Evolutionary conservation across 2,797 vertebrate genomes (phyloP), one percentile per base, ranked within the genome.

Genomic region (Margarornis squamiger): DNA sequence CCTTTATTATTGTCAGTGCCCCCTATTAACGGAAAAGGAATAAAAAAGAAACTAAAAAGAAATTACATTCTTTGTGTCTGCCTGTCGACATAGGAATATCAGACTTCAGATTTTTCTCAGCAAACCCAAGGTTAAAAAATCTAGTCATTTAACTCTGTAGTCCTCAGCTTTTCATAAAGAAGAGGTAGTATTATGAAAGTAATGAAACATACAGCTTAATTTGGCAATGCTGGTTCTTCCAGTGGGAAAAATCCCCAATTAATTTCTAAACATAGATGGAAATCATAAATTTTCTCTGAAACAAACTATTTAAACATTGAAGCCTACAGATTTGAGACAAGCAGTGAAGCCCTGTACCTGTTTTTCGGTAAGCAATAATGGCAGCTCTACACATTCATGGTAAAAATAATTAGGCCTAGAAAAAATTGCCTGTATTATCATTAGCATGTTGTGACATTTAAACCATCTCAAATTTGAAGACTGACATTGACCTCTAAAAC

Each of bases 11-110:
- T 71, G 8, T 10, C 6, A 26, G 14, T 17, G 7, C 2, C n/a
- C 16, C 38, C 3, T 55, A 22, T n/a, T 29, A 52, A 52, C 41
- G 15, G 38, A 27, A n/a, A 67, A 63, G 4, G 3, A 71, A 8
- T 10, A 39, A n/a, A 76, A 41, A 65, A 18, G 0, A 54, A 79
- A 46, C 29, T 8, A 6, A 76, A 86, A 79, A 36, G 2, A 57
- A 81, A 57, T 17, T 0, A 0, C 0, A 2, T 30, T 62, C 0
- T 63, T 81, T 74, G 3, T 54, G 12, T 49, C 38, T 29, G 22
- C 27, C 14, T 59, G 8, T 70, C 45, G 20, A 23, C 5, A 77
- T 4, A 46, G 0, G 13, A 80, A 41, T 81, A 74, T 9, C 14
- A 8, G 5, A 46, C 58, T 59, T 61, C 27, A 39, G 8, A 17